Evolutionary conservation across 2,888 invertebrate genomes (phyloP), one percentile per base, ranked within the genome.

Genomic region (Ceraclea dissimilis): DNA sequence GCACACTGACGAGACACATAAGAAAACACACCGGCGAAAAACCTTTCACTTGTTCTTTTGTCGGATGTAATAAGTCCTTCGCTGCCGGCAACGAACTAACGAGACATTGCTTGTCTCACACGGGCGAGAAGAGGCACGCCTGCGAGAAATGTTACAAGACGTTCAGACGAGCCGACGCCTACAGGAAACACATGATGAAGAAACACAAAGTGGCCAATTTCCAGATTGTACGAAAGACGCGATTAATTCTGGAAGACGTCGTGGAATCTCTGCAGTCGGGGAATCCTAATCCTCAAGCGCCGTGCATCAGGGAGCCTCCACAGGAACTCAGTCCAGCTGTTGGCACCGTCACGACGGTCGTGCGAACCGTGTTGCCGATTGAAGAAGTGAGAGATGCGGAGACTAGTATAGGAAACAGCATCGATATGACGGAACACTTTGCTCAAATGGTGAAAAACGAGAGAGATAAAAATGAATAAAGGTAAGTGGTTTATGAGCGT

Each of bases 131-230:
- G 50, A 49, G 54, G 13, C 54, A 54, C 54, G 49, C 54, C 31
- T 54, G 54, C 50, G 54, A 54, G 31, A 54, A 54, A 39, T 54
- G 54, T 33, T 54, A 54, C 50, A 54, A 54, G 33, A 50, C 54
- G 11, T 54, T 54, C 49, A 17, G 54, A 18, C 33, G 54, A 8
- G 54, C 54, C 2, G 54, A 54, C 33, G 54, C 54, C 13, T 54
- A 54, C 31, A 47, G 54, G 34, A 54, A 54, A 21, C 54, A 54
- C 44, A 54, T 54, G 54, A 54, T 54, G 54, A 54, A 54, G 50
- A 54, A 54, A 18, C 54, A 54, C 43, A 54, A 54, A 44, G 54
- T 54, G 1, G 49, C 49, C 43, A 54, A 54, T 31, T 54, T 54
- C 50, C 54, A 54, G 16, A 54, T 54, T 18, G 50, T 54, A 1